Percentiles rank a stretch among this genome's conserved stretches.
Conservation (phyloP, 2,113 vertebrate species). For the Otis tarda region DNA sequence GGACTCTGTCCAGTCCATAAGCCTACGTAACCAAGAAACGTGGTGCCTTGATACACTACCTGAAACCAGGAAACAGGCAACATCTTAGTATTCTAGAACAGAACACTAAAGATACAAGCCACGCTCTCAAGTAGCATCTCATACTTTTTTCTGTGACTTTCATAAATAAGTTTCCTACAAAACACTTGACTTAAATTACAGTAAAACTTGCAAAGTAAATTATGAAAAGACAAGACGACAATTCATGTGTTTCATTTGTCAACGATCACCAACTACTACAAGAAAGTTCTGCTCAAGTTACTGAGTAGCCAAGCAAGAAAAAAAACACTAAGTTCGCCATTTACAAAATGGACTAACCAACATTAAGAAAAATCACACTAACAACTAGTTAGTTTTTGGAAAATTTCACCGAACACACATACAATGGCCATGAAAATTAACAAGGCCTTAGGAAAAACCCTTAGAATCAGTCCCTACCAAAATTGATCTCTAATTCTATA, state of each 20-base stretch:
- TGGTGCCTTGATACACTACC: conserved; percentile 86
- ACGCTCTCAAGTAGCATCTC: neutral
- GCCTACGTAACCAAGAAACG: conserved; percentile 90
- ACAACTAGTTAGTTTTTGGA: fast-evolving
- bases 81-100: neutral
- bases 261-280: fast-evolving
- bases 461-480: neutral
- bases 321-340: neutral
- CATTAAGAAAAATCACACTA: no score
- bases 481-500: neutral
- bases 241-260: neutral
- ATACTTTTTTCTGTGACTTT: neutral
- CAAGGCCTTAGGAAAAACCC: neutral
- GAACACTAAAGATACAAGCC: neutral
- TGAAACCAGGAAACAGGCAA: conserved; percentile 33
- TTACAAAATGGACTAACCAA: fast-evolving
- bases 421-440: neutral
- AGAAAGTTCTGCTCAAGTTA: neutral
- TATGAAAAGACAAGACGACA: neutral
- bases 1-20: conserved; percentile 95
- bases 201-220: neutral
- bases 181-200: neutral
- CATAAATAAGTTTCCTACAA: neutral
- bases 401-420: neutral
- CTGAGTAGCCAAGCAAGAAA: neutral